Evolutionary conservation across 2,113 vertebrate genomes (phyloP).

Genomic region (Baryphthengus martii): DNA sequence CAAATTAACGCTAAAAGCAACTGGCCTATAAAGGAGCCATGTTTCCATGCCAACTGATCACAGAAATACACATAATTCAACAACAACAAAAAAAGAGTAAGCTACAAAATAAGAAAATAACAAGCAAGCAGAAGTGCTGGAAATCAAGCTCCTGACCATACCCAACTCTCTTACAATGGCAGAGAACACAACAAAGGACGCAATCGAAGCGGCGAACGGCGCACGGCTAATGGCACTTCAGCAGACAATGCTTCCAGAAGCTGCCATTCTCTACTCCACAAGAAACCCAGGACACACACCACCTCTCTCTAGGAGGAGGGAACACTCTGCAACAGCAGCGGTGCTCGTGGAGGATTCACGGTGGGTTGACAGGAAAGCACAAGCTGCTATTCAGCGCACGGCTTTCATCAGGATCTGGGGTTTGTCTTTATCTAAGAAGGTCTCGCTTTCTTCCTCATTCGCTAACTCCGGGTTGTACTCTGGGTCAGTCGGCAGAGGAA

Average conservation of each 20-base stretch:
- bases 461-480: background rate
- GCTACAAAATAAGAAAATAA: conserved; percentile 19
- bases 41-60: conserved; percentile 64
- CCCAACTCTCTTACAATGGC: conserved; percentile 11
- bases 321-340: background rate
- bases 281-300: conserved; percentile 29
- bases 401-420: background rate
- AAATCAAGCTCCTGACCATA: conserved; percentile 15
- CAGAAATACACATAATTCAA: conserved; percentile 35
- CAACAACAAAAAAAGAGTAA: conserved; percentile 9
- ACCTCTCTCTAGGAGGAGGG: background rate
- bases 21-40: conserved; percentile 14
- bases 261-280: conserved; percentile 21
- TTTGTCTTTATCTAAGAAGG: background rate
- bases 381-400: background rate
- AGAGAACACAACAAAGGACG: conserved; percentile 19
- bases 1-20: conserved; percentile 66
- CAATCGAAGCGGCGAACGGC: background rate
- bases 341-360: background rate
- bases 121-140: background rate
- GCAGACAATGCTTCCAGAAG: background rate
- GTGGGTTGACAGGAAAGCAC: background rate
- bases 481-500: background rate
- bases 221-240: conserved; percentile 13
- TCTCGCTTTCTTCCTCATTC: background rate